These are phyloP conservation scores for Syrphus vitripennis DNA, from an alignment of 2,888 invertebrate genomes.

Conservation along the genomic window DNA sequence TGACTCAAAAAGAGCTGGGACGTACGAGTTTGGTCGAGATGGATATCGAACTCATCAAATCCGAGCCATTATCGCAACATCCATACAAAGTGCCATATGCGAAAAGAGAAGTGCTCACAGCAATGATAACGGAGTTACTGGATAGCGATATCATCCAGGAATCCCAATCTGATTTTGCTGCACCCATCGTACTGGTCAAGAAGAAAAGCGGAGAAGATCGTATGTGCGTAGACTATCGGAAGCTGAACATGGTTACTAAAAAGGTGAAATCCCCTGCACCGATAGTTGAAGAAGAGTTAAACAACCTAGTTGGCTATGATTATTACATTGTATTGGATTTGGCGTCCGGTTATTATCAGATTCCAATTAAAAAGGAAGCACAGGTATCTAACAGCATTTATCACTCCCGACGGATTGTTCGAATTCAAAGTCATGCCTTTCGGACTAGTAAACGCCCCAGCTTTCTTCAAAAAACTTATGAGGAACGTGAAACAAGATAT, in stretches of 20 bases:
- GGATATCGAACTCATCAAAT: neutral
- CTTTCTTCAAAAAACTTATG: neutral
- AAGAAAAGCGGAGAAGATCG: conserved; percentile 48
- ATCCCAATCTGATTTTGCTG: neutral
- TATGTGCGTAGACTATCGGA: conserved; percentile 39
- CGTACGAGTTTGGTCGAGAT: neutral
- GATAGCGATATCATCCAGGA: neutral
- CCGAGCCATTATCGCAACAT: neutral
- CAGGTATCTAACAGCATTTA: neutral
- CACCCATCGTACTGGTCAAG: conserved; percentile 30
- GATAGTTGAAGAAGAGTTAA: neutral
- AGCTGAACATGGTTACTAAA: conserved; percentile 13
- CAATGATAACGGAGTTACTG: neutral
- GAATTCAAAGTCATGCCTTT: conserved; percentile 5
- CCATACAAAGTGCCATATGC: neutral
- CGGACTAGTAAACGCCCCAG: neutral
- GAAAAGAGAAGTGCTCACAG: neutral
- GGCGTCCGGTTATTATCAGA: no score
- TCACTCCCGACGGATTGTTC: neutral
- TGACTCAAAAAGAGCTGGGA: neutral
- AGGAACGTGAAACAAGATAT: neutral
- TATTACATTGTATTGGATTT: conserved; percentile 11
- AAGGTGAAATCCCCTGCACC: conserved; percentile 30
- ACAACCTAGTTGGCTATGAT: conserved; percentile 28
- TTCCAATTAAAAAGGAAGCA: conserved; percentile 8